Base-by-base conservation (phyloP, 2,113 vertebrate genomes). In the Triplophysa dalaica region DNA sequence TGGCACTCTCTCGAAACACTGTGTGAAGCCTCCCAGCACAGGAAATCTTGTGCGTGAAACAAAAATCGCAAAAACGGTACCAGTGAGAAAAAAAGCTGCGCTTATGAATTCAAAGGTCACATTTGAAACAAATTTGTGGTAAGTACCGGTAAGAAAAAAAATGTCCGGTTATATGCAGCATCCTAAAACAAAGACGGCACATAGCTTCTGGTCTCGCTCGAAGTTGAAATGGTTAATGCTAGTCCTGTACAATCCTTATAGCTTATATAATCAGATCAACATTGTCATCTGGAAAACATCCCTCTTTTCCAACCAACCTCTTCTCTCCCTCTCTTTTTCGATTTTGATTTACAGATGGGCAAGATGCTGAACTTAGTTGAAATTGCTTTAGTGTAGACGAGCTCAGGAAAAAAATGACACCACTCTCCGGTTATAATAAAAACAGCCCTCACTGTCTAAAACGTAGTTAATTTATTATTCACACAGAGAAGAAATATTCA, bases 381-480 rank as follows among this genome's bases (percentile, higher is more conserved):
- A 70, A 69, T 56, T 33, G 29, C 38, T 64, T 58, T 21, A 75
- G 62, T 66, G 79, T 64, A 56, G 19, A 29, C n/a, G 60, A 70
- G 48, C 50, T 43, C 8, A 54, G 70, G 63, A 70, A 62, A 48
- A 68, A 78, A 86, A 79, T 29, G 66, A 82, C 89, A 84, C 80
- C 52, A 61, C 73, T 86, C 82, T 74, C 82, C 64, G 64, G 89
- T 84, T 79, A 22, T 79, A 78, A 79, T 75, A 80, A 88, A 85
- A 85, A 84, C 79, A 83, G 80, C 61, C 77, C 86, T 89, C 86
- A 85, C 86, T 82, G 89, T 85, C 85, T 69, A 85, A 90, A 90
- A 90, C 79, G 87, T 86, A 86, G 65, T 17, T 86, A 87, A 87
- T 91, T 91, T 87, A 88, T 88, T 86, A 84, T 81, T 77, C 77